Evolutionary conservation across 1,140 invertebrate genomes (phyloP).

Genomic region (Bombus consobrinus): DNA sequence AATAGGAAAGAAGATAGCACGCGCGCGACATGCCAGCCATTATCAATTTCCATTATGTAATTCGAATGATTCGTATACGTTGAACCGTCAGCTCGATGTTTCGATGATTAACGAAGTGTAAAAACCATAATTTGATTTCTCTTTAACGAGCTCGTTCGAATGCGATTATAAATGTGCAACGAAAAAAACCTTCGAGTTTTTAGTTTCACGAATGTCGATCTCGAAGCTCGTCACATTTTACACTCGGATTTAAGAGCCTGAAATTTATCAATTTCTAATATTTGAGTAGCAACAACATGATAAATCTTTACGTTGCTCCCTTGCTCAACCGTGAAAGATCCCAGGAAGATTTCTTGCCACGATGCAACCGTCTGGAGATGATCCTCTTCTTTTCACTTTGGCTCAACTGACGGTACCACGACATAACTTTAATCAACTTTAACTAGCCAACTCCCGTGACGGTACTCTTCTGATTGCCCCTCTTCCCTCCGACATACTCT

Average conservation of each 20-base stretch:
- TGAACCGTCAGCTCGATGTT: slow-evolving; percentile 16
- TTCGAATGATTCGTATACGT: slow-evolving; percentile 14
- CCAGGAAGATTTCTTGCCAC: no score
- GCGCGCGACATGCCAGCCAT: not conserved
- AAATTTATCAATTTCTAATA: not conserved
- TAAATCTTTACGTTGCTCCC: not conserved
- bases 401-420: not conserved
- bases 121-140: slow-evolving; percentile 21
- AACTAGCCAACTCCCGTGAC: slow-evolving; percentile 70
- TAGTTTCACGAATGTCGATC: no score
- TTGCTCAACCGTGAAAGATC: no score
- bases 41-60: slow-evolving; percentile 40
- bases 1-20: not conserved
- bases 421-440: slow-evolving; percentile 67
- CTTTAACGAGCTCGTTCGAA: slow-evolving; percentile 9
- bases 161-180: not conserved
- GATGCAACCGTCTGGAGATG: not conserved
- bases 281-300: not conserved
- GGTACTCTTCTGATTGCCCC: slow-evolving; percentile 32
- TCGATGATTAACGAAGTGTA: not conserved
- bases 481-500: slow-evolving; percentile 42
- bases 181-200: not conserved
- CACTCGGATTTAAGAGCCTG: not conserved
- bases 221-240: not conserved
- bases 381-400: not conserved